These are phyloP conservation scores for Philaenus spumarius DNA, from an alignment of 1,140 invertebrate species.

Conservation along the genomic window DNA sequence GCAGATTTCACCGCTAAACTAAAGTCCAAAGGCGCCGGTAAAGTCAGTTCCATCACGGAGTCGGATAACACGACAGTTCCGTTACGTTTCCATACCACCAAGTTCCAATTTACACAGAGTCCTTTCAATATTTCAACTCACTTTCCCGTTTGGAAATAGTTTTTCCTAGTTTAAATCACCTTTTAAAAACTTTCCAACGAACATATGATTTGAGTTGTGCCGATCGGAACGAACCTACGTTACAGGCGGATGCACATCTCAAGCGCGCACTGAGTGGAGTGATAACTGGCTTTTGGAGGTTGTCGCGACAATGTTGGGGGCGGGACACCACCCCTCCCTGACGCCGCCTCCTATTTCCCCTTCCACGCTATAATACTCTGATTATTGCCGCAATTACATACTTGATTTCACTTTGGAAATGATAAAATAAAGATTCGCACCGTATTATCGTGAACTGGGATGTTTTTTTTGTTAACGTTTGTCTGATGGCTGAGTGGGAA, in stretches of 20 bases:
- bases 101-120: no score
- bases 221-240: no score
- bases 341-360: not conserved
- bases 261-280: not conserved
- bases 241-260: not conserved
- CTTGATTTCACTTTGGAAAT: slow-evolving; percentile 10
- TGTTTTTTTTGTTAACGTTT: no score
- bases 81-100: no score
- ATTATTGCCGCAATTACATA: slow-evolving; percentile 5
- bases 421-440: no score
- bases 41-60: slow-evolving; percentile 19
- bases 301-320: not conserved
- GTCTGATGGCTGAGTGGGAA: no score
- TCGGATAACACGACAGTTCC: no score
- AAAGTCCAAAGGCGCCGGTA: slow-evolving; percentile 23
- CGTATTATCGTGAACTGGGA: no score
- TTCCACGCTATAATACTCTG: not conserved
- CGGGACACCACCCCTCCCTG: not conserved
- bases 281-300: not conserved
- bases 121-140: no score
- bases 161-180: no score
- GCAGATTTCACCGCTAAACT: slow-evolving; percentile 10
- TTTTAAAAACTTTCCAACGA: not conserved
- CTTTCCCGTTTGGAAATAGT: no score
- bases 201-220: no score